phyloP scores from a whole-genome alignment of 2,113 vertebrate species.

The Lynx canadensis region DNA sequence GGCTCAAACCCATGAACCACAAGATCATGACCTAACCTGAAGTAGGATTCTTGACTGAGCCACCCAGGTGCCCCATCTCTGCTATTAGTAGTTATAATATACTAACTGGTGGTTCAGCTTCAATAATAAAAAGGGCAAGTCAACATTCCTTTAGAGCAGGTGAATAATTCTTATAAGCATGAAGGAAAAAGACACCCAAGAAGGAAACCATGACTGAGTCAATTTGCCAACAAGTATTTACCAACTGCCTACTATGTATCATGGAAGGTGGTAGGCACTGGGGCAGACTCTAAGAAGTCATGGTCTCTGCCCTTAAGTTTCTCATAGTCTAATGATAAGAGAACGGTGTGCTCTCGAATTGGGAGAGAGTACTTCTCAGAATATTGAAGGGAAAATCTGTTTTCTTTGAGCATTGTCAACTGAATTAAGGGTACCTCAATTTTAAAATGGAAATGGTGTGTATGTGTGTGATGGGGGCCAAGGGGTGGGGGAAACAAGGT shows the following conservation, averaged over 20 bases:
- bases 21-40: no score
- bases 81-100: not conserved
- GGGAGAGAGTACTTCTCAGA: not conserved
- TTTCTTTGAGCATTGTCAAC: not conserved
- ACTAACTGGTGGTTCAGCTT: not conserved
- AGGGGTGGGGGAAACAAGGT: not conserved
- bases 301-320: not conserved
- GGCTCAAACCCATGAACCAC: no score
- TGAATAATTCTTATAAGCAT: not conserved
- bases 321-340: not conserved
- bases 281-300: not conserved
- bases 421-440: not conserved
- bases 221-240: not conserved
- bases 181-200: not conserved
- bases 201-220: not conserved
- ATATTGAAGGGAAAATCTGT: not conserved
- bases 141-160: slow-evolving; percentile 3
- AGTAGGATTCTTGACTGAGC: no score
- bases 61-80: not conserved
- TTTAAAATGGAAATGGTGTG: not conserved
- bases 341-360: not conserved
- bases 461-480: not conserved
- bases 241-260: not conserved
- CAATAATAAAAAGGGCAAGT: slow-evolving; percentile 8
- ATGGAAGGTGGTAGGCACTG: not conserved